These are phyloP conservation scores for Osmerus mordax DNA, from an alignment of 2,113 vertebrate species.

Conservation along the genomic window DNA sequence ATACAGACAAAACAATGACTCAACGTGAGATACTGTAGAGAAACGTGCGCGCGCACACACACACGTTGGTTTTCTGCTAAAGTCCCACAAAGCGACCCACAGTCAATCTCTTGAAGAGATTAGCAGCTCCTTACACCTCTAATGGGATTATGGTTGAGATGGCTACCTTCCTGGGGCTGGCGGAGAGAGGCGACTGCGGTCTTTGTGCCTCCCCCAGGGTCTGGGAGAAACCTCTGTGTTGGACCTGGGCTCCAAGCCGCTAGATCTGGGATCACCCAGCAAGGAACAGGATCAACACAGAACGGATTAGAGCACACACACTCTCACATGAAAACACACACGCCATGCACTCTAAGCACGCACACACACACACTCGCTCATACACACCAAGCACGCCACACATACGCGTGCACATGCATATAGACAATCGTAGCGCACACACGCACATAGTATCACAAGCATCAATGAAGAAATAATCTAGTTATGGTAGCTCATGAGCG, in stretches of 20 bases:
- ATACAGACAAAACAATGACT: too few relatives aligned
- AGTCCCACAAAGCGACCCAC: not conserved
- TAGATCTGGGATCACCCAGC: slow-evolving; percentile 8
- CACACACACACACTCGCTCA: not conserved
- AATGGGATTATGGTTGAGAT: slow-evolving; percentile 10
- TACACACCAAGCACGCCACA: not conserved
- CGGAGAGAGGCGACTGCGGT: not conserved
- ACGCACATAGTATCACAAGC: not conserved
- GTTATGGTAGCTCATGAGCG: not conserved
- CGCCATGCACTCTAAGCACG: not conserved
- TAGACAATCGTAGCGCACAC: not conserved
- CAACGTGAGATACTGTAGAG: too few relatives aligned
- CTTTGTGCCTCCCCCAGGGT: not conserved
- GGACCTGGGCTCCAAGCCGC: too few relatives aligned
- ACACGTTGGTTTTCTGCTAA: not conserved
- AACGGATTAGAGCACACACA: not conserved
- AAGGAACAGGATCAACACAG: not conserved
- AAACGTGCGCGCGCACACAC: too few relatives aligned
- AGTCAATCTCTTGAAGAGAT: not conserved
- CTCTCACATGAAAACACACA: not conserved
- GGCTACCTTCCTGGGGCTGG: slow-evolving; percentile 2
- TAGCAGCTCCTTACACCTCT: not conserved
- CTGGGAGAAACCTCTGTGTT: not conserved
- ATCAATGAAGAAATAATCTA: not conserved
- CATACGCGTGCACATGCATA: not conserved